phyloP scores from a whole-genome alignment of 1,140 invertebrate species.

The Aphis craccivora region DNA sequence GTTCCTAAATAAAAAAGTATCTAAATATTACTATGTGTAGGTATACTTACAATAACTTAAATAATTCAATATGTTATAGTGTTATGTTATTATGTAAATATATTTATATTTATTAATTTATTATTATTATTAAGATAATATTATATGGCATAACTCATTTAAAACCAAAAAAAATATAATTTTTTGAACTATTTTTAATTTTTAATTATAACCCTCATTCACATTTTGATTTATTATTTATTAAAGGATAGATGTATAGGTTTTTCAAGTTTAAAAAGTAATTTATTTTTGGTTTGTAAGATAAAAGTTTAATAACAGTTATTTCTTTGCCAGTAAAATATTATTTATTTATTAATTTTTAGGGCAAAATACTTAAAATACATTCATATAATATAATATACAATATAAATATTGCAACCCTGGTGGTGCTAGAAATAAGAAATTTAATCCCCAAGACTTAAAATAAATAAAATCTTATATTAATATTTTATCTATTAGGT shows the following conservation, averaged over 20 bases:
- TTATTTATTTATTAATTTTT: not conserved
- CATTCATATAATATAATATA: not conserved
- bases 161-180: not conserved
- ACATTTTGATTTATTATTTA: not conserved
- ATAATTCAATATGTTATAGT: not conserved
- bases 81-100: not conserved
- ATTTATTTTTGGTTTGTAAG: not conserved
- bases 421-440: not conserved
- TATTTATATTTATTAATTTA: too few species aligned
- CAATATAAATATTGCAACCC: not conserved
- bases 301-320: not conserved
- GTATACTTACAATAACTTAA: too few species aligned
- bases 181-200: not conserved
- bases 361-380: not conserved
- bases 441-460: not conserved
- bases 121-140: not conserved
- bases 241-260: not conserved
- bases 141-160: not conserved
- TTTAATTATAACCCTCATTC: not conserved
- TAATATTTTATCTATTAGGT: not conserved
- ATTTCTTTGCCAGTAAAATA: not conserved
- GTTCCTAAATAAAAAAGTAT: too few species aligned
- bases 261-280: conserved; percentile 1
- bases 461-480: not conserved
- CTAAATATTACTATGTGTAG: too few species aligned